Evolutionary conservation across 2,113 vertebrate genomes (phyloP), one percentile per base, ranked within the genome.

Genomic region (Brachyhypopomus occidentalis): DNA sequence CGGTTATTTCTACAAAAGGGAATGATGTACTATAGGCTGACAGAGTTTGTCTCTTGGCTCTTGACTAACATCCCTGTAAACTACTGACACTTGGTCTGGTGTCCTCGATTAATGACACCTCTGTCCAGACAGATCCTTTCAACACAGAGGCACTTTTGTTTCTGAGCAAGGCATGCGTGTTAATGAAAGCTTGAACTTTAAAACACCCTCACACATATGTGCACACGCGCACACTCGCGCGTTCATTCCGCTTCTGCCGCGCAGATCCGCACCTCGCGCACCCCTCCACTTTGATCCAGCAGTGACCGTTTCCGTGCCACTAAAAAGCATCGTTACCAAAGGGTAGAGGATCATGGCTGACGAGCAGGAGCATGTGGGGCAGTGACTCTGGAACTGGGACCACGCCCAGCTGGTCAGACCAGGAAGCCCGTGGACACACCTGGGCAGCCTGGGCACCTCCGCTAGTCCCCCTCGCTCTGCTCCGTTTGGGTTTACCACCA

Each of bases 401-500:
- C 84, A 86, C 82, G 80, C 86, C 86, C 63, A 86, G 38, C 55
- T 52, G 23, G n/a, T 76, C 5, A 23, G 48, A 20, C 56, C 38
- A 77, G 60, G 72, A 17, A 70, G 38, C 75, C 38, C 71, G 27
- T 70, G 22, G 36, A 59, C 63, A 41, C 45, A 38, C 72, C n/a
- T 48, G 55, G 67, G 63, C 76, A 60, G 23, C 23, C 22, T 77
- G 20, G 25, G n/a, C 79, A 69, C 62, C 71, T 63, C 66, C 82
- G 73, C 64, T 76, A 48, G 45, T 55, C 71, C 84, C 72, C 25
- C 48, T 75, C 45, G 56, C 23, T 72, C 48, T 34, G 20, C 6
- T 77, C 36, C 76, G 80, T 79, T 30, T 82, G 79, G 84, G 82
- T 84, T 82, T 85, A 69, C 69, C 60, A 59, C 52, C 63, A 59